Percentiles rank a stretch among this genome's conserved stretches.
These are phyloP conservation scores for Matsumurasca onukii DNA, from an alignment of 1,140 invertebrate genomes.

Conservation along the genomic window DNA sequence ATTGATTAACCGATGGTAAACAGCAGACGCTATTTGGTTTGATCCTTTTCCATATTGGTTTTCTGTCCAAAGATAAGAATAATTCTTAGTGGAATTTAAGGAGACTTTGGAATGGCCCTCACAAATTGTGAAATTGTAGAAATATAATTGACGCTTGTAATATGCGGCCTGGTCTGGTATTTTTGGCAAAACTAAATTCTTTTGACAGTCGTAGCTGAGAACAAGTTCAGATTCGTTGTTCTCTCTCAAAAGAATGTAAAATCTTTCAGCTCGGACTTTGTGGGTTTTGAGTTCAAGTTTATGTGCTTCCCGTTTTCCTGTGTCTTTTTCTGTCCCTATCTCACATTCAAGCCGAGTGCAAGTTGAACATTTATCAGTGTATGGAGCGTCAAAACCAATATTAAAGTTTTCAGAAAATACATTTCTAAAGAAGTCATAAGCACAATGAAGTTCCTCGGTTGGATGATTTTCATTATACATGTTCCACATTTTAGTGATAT, in stretches of 20 bases:
- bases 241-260: background rate
- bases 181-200: conserved; percentile 44
- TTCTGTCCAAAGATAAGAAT: conserved; percentile 43
- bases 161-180: conserved; percentile 44
- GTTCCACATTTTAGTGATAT: background rate
- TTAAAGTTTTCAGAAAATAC: background rate
- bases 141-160: conserved; percentile 43
- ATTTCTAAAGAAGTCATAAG: background rate
- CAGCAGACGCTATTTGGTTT: conserved; percentile 42
- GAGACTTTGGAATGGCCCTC: conserved; percentile 35
- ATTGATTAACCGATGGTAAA: conserved; percentile 39
- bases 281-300: background rate
- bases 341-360: background rate
- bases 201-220: conserved; percentile 44
- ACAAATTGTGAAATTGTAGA: conserved; percentile 45
- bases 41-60: conserved; percentile 40
- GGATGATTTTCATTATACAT: background rate
- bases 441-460: background rate
- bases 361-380: background rate
- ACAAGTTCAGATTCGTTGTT: conserved; percentile 19
- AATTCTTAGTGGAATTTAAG: conserved; percentile 34
- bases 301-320: background rate
- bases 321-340: background rate
- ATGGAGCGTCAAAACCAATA: background rate
- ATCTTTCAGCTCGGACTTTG: conserved; percentile 7